These are phyloP conservation scores for Anas capensis DNA, from an alignment of 2,797 vertebrate species.

Conservation along the genomic window DNA sequence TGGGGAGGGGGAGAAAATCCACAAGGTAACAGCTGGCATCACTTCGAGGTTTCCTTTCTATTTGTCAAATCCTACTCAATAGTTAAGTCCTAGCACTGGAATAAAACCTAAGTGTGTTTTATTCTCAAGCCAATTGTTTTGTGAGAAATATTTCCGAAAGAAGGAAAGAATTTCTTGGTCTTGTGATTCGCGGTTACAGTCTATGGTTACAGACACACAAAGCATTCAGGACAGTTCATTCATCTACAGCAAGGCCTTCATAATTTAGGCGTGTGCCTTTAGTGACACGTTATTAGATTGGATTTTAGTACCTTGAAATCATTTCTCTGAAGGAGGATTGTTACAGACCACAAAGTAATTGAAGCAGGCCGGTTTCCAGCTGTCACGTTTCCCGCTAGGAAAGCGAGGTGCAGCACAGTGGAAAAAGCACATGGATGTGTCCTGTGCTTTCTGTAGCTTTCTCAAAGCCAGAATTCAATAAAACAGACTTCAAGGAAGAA, in stretches of 20 bases:
- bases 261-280: conserved; percentile 27
- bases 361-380: conserved; percentile 22
- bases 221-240: conserved; percentile 17
- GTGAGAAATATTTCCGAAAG: not conserved
- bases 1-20: not conserved
- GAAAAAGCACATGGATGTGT: not conserved
- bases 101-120: conserved; percentile 19
- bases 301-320: conserved; percentile 29
- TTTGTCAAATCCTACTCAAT: conserved; percentile 5
- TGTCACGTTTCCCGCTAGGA: conserved; percentile 8
- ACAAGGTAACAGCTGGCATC: conserved; percentile 2
- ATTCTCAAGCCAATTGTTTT: conserved; percentile 14
- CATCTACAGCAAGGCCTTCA: conserved; percentile 4
- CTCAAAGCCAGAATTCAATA: conserved; percentile 17
- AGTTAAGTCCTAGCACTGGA: not conserved
- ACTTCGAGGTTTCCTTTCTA: conserved; percentile 32
- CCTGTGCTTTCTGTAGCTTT: conserved; percentile 11
- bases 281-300: conserved; percentile 35
- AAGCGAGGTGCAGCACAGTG: not conserved
- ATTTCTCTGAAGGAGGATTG: conserved; percentile 42
- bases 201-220: not conserved
- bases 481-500: conserved; percentile 21
- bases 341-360: conserved; percentile 35
- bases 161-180: conserved; percentile 13
- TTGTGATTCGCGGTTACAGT: not conserved